phyloP scores from a whole-genome alignment of 2,888 invertebrate species.

The Macrosoma leucophasiata region DNA sequence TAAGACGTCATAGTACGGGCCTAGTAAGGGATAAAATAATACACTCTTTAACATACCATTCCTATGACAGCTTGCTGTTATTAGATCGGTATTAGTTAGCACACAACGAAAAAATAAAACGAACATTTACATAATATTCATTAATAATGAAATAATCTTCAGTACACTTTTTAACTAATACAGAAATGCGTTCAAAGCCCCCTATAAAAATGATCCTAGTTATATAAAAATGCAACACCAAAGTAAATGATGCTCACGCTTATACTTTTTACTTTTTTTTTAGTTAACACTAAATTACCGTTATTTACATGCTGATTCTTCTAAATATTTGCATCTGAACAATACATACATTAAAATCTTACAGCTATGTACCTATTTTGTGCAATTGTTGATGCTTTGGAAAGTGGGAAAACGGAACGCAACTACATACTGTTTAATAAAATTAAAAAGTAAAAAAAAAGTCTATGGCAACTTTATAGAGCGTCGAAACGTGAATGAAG shows the following conservation, averaged over 20 bases:
- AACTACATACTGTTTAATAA: conserved; percentile 20
- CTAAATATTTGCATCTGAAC: conserved; percentile 76
- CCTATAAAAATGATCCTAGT: conserved; percentile 40
- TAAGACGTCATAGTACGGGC: too few relatives aligned
- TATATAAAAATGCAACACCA: conserved; percentile 58
- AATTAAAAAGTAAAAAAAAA: conserved; percentile 26
- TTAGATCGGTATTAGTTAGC: conserved; percentile 28
- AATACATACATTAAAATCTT: conserved; percentile 74
- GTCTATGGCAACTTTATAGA: conserved; percentile 40
- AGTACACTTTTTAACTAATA: conserved; percentile 31
- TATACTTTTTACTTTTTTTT: conserved; percentile 28
- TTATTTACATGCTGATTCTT: conserved; percentile 72
- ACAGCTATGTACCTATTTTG: conserved; percentile 51
- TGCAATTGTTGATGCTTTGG: conserved; percentile 63
- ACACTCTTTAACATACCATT: too few relatives aligned
- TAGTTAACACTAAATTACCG: conserved; percentile 50
- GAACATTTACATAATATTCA: conserved; percentile 23
- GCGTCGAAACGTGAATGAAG: conserved; percentile 29
- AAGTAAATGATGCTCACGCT: conserved; percentile 40
- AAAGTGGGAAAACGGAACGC: conserved; percentile 23
- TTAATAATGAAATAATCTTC: conserved; percentile 21
- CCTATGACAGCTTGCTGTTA: too few relatives aligned
- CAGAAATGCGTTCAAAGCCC: conserved; percentile 42
- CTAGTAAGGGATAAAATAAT: too few relatives aligned
- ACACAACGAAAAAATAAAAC: conserved; percentile 23